phyloP scores from a whole-genome alignment of 1,140 invertebrate species.

The Formica selysi region DNA sequence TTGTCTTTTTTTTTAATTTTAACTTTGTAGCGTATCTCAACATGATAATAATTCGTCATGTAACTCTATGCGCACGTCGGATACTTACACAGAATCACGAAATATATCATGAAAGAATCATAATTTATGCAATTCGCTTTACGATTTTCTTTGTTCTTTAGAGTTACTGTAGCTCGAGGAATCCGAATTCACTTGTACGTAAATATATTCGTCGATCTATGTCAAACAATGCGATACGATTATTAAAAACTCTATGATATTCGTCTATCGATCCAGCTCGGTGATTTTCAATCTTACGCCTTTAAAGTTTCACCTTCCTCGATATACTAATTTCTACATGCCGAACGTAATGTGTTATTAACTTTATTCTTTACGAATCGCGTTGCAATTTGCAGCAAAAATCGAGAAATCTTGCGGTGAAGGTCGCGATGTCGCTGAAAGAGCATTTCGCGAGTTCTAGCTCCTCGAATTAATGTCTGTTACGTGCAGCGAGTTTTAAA shows the following conservation, averaged over 20 bases:
- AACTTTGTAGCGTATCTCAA: not conserved
- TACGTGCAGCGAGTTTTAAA: constrained; percentile 15
- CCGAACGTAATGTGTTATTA: not conserved
- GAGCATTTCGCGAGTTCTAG: not conserved
- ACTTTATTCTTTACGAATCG: not conserved
- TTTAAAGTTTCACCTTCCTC: not conserved
- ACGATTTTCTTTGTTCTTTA: not conserved
- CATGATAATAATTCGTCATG: not conserved
- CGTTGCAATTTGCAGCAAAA: not conserved
- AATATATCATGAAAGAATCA: not conserved
- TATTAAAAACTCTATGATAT: not conserved
- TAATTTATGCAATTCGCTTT: constrained; percentile 27
- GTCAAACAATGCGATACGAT: not conserved
- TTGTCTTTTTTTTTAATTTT: not conserved
- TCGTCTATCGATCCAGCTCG: not conserved
- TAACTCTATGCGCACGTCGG: not conserved
- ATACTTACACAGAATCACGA: constrained; percentile 26
- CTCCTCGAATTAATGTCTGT: not conserved
- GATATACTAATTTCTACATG: not conserved
- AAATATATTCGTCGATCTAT: not conserved
- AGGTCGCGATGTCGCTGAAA: not conserved
- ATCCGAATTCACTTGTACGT: not conserved
- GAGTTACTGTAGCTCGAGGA: not conserved
- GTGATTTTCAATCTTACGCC: not conserved
- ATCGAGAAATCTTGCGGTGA: not conserved